Conservation (phyloP, 2,797 vertebrate genomes). For the Siniperca undulata region DNA sequence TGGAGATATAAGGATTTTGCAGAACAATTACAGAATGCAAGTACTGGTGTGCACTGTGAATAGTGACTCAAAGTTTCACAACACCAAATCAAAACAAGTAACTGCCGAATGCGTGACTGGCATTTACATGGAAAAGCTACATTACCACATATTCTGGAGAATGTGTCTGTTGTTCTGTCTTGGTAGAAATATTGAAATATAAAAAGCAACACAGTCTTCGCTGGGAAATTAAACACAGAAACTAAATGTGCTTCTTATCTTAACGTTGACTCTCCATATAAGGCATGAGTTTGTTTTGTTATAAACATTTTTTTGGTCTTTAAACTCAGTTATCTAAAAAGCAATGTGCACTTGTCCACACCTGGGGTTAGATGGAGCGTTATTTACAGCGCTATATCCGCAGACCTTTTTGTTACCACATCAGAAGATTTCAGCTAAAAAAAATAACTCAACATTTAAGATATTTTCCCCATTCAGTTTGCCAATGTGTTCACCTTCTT, state of each 20-base stretch:
- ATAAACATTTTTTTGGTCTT: constrained; percentile 87
- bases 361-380: constrained; percentile 84
- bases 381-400: constrained; percentile 87
- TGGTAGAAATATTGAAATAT: constrained; percentile 79
- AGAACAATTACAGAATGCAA: constrained; percentile 71
- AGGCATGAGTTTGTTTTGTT: constrained; percentile 86
- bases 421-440: constrained; percentile 68
- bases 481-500: constrained; percentile 76
- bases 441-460: constrained; percentile 70
- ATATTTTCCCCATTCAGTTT: constrained; percentile 75
- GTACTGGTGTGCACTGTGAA: constrained; percentile 68
- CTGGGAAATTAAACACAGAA: constrained; percentile 79
- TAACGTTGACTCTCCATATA: constrained; percentile 87
- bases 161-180: constrained; percentile 73
- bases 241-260: constrained; percentile 88
- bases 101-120: constrained; percentile 72
- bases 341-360: constrained; percentile 86
- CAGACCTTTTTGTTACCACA: constrained; percentile 74
- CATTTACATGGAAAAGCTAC: constrained; percentile 78
- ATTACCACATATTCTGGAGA: constrained; percentile 72
- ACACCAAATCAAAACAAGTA: constrained; percentile 76
- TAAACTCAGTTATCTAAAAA: constrained; percentile 85
- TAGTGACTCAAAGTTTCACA: constrained; percentile 70
- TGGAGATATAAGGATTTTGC: constrained; percentile 62
- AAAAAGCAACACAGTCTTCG: constrained; percentile 77